Evolutionary conservation across 2,888 invertebrate species (phyloP).

Genomic region (Mesorhabditis belari): DNA sequence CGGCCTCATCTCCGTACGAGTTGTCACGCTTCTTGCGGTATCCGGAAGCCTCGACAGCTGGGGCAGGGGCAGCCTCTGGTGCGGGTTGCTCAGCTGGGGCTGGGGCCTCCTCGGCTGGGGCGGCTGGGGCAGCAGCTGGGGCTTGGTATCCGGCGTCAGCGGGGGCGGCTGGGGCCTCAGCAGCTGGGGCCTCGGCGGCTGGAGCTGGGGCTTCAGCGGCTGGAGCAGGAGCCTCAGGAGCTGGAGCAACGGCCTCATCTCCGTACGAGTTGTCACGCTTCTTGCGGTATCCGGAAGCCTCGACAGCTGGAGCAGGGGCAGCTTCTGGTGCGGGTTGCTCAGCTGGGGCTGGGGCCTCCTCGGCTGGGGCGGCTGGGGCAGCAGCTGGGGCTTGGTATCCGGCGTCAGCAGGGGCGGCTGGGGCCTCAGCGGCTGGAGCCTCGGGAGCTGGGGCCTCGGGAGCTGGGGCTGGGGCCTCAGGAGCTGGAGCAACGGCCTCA

Average conservation of each 20-base stretch:
- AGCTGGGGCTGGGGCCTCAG: slow-evolving; percentile 10
- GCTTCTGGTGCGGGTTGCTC: slow-evolving; percentile 4
- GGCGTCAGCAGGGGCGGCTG: slow-evolving; percentile 21
- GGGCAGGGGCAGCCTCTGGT: neutral
- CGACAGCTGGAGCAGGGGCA: slow-evolving; percentile 6
- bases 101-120: neutral
- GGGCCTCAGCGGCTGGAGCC: slow-evolving; percentile 12
- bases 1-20: no score
- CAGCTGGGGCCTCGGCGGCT: neutral
- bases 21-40: slow-evolving; percentile 20
- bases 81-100: neutral
- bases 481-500: slow-evolving; percentile 18
- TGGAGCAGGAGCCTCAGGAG: slow-evolving; percentile 3
- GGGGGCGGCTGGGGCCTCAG: neutral
- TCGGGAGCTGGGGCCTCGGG: neutral
- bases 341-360: slow-evolving; percentile 8
- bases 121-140: neutral
- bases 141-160: neutral
- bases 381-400: slow-evolving; percentile 17
- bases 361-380: slow-evolving; percentile 1
- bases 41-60: slow-evolving; percentile 18
- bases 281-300: slow-evolving; percentile 20
- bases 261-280: slow-evolving; percentile 26
- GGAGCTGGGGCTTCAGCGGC: neutral
- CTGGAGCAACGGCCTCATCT: slow-evolving; percentile 21